A percentile compares a stretch with the other conserved stretches of the same genome.
Evolutionary conservation across 2,888 invertebrate species (phyloP).

Genomic region (Argyra leucocephala): DNA sequence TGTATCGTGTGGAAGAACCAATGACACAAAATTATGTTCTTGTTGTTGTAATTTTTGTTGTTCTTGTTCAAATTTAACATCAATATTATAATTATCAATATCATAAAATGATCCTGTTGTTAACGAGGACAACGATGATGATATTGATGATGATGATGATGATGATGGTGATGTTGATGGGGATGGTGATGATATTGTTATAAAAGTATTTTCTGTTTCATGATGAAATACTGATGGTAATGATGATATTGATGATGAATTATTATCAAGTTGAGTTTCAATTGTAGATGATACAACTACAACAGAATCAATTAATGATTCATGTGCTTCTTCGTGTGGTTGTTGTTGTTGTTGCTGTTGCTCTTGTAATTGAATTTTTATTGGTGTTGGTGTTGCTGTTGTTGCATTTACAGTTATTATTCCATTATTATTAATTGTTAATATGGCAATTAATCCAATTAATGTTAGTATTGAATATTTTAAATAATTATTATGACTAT

Average conservation of each 20-base stretch:
- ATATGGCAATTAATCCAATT: constrained; percentile 1
- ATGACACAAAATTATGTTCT: constrained; percentile 37
- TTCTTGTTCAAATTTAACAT: not conserved
- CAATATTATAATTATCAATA: constrained; percentile 15
- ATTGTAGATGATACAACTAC: not conserved
- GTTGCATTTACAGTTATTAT: not conserved
- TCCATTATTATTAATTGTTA: not conserved
- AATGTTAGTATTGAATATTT: not conserved
- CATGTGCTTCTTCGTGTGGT: not conserved
- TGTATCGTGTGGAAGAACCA: constrained; percentile 77
- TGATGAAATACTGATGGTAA: not conserved
- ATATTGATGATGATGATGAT: not conserved
- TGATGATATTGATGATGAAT: not conserved
- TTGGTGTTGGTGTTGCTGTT: not conserved
- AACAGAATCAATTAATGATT: not conserved
- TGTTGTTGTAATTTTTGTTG: constrained; percentile 18
- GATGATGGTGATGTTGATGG: not conserved
- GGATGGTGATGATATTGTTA: not conserved
- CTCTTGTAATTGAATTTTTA: too few relatives aligned
- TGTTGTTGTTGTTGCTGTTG: too few relatives aligned
- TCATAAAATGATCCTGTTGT: not conserved
- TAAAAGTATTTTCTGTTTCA: not conserved
- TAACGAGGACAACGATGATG: not conserved
- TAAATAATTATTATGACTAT: not conserved
- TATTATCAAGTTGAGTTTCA: not conserved